Evolutionary conservation across 2,797 vertebrate genomes (phyloP), one percentile per base, ranked within the genome.

Genomic region (Echiichthys vipera): DNA sequence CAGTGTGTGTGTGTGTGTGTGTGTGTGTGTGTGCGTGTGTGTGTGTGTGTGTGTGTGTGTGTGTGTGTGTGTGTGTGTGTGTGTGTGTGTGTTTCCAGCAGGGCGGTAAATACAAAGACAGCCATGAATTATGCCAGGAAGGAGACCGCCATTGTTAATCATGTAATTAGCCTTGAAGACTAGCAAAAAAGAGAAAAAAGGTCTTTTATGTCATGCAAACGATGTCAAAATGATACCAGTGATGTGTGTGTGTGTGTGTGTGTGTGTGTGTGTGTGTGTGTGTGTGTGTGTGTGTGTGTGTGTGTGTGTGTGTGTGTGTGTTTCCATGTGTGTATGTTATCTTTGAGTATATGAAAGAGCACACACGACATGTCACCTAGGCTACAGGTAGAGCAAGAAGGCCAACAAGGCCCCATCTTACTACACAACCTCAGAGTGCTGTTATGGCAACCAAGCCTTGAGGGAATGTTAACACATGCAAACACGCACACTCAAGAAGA

Each of bases 91-190:
- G 77, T 77, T 68, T 65, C 80, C 25, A 40, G 59, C 20, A 43
- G 49, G 40, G 66, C 20, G 3, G 58, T 84, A 78, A 80, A 81
- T 76, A 63, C 87, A 90, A 88, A 77, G 62, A 67, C 80, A 88
- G 24, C 80, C 40, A 87, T 93, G 83, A 93, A 94, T 93, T 92
- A 92, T 93, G 88, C 81, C 88, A 91, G 93, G 93, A 94, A 93
- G 87, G 77, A 89, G 83, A 86, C 85, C 74, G 89, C 92, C 93
- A 92, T 83, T 84, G 92, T 91, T 91, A 93, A 96, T 93, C 91
- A 93, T 90, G 85, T 93, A 95, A 96, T 95, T 94, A 95, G 91
- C 90, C 90, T 93, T 91, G 87, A 88, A 84, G 71, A 81, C 56
- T 65, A 65, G 64, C 29, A 64, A 81, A 77, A 64, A 39, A 70